Conservation (phyloP, 2,888 invertebrate genomes). For the Amphipoea oculea region DNA sequence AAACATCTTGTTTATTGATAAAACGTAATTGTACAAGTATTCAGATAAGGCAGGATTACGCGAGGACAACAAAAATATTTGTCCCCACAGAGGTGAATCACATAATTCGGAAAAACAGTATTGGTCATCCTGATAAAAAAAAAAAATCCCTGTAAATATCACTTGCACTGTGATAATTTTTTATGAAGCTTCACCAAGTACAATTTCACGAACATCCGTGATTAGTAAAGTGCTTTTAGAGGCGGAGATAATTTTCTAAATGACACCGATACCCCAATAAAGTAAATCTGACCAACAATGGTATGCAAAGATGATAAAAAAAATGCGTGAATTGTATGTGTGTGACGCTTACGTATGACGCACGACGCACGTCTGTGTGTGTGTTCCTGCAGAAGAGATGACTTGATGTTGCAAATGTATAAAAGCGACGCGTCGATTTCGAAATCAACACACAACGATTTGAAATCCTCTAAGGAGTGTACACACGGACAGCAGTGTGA, state of each 20-base stretch:
- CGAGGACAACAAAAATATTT: constrained; percentile 64
- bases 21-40: constrained; percentile 67
- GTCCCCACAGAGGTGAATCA: constrained; percentile 71
- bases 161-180: constrained; percentile 51
- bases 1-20: constrained; percentile 67
- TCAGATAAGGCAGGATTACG: constrained; percentile 70
- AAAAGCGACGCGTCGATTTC: constrained; percentile 89
- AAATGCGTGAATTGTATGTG: constrained; percentile 77
- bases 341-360: constrained; percentile 75
- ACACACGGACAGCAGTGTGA: constrained; percentile 80
- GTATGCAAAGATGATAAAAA: constrained; percentile 81
- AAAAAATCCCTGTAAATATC: constrained; percentile 19
- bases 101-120: constrained; percentile 65
- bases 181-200: constrained; percentile 65
- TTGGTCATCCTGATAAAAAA: constrained; percentile 51
- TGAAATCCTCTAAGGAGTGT: constrained; percentile 87
- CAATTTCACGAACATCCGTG: constrained; percentile 67
- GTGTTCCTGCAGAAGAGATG: constrained; percentile 81
- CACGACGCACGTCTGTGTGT: constrained; percentile 70
- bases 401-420: constrained; percentile 89
- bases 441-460: constrained; percentile 90
- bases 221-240: constrained; percentile 73
- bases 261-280: constrained; percentile 85
- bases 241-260: constrained; percentile 73
- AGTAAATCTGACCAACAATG: constrained; percentile 80